phyloP scores from a whole-genome alignment of 1,140 invertebrate genomes.

The Lasaia peninsularis region DNA sequence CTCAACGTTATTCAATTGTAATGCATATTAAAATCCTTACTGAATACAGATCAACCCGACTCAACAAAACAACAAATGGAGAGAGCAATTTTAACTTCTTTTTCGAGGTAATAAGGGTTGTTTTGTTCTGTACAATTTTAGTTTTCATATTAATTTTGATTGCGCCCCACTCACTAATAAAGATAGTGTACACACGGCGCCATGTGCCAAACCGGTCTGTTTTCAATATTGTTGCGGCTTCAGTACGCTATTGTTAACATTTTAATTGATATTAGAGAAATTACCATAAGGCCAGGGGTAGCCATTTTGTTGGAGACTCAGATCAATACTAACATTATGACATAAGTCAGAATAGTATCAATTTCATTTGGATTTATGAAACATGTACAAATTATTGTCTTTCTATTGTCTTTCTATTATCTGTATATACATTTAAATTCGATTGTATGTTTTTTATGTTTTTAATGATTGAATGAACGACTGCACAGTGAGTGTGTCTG shows the following conservation, averaged over 20 bases:
- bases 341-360: too few relatives aligned
- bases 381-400: too few relatives aligned
- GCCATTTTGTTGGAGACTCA: not conserved
- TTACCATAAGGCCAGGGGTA: not conserved
- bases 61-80: not conserved
- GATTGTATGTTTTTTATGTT: too few relatives aligned
- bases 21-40: slow-evolving; percentile 6
- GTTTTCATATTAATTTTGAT: slow-evolving; percentile 9
- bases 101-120: not conserved
- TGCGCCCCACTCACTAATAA: slow-evolving; percentile 2
- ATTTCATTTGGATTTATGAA: too few relatives aligned
- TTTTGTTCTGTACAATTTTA: not conserved
- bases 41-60: not conserved
- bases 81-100: not conserved
- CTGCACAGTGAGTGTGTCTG: too few relatives aligned
- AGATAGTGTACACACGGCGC: slow-evolving; percentile 7
- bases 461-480: too few relatives aligned
- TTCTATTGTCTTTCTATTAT: too few relatives aligned
- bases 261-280: slow-evolving; percentile 11
- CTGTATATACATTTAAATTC: too few relatives aligned
- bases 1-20: not conserved
- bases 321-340: too few relatives aligned
- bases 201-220: slow-evolving; percentile 9
- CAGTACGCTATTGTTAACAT: slow-evolving; percentile 5
- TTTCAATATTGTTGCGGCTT: slow-evolving; percentile 5